Evolutionary conservation across 2,888 invertebrate species (phyloP).

Genomic region (Tanytarsus gracilentus): DNA sequence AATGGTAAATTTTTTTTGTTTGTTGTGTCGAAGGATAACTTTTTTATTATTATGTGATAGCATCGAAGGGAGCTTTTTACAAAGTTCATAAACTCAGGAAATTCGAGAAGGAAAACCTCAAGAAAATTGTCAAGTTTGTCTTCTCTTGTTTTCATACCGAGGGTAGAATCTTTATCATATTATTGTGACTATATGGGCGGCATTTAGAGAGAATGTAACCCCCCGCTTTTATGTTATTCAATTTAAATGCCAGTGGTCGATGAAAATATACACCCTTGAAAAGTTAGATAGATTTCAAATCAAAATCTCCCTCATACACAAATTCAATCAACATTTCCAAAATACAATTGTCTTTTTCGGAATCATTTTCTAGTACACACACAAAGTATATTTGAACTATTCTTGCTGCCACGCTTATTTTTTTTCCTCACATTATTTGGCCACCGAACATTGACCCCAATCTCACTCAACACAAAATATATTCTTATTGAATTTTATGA

Average conservation of each 20-base stretch:
- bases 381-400: background rate
- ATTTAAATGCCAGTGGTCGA: too few species aligned
- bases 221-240: too few species aligned
- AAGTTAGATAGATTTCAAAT: background rate
- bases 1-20: too few species aligned
- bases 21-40: too few species aligned
- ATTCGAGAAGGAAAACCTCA: conserved; percentile 14
- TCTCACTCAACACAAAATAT: background rate
- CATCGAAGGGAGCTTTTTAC: too few species aligned
- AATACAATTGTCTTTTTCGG: background rate
- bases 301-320: background rate
- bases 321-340: background rate
- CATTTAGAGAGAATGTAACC: too few species aligned
- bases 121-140: conserved; percentile 9
- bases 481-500: background rate
- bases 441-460: conserved; percentile 1
- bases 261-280: too few species aligned
- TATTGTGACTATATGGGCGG: background rate
- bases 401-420: background rate
- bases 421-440: background rate
- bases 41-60: too few species aligned
- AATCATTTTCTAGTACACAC: background rate
- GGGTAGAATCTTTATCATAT: background rate
- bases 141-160: background rate
- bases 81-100: too few species aligned